A percentile compares a stretch with the other conserved stretches of the same genome.
Conservation (phyloP, 2,113 vertebrate genomes). For the Tragelaphus imberbis region DNA sequence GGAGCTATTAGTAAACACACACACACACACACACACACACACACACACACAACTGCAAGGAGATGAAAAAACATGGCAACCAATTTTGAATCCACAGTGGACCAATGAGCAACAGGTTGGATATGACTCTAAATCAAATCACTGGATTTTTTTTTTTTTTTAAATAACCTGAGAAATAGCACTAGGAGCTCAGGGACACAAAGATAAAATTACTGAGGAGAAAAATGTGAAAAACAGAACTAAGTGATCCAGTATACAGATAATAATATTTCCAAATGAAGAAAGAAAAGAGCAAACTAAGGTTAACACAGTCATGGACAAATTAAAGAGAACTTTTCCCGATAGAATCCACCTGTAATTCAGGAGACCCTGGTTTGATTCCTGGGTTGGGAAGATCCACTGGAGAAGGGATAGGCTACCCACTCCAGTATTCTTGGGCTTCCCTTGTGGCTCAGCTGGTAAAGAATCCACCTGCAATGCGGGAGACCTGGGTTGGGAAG, state of each 20-base stretch:
- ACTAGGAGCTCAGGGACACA: neutral
- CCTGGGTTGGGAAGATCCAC: fast-evolving
- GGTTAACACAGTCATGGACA: neutral
- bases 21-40: too few species aligned
- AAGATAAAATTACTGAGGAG: neutral
- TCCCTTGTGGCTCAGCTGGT: neutral
- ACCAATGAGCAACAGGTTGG: neutral
- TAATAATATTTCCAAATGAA: neutral
- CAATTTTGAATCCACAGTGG: neutral
- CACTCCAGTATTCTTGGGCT: neutral
- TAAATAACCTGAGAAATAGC: neutral
- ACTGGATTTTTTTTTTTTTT: neutral
- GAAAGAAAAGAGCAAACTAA: neutral
- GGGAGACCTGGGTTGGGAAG: neutral
- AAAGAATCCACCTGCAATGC: fast-evolving
- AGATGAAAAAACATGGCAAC: neutral
- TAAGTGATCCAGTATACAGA: neutral
- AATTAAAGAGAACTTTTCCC: neutral
- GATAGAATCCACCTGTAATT: neutral
- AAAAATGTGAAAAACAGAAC: neutral
- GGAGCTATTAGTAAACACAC: neutral
- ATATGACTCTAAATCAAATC: neutral
- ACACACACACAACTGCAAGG: neutral
- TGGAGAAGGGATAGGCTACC: neutral
- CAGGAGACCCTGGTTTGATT: neutral